Base-by-base conservation (phyloP, 2,113 vertebrate genomes). In the Rhea pennata region DNA sequence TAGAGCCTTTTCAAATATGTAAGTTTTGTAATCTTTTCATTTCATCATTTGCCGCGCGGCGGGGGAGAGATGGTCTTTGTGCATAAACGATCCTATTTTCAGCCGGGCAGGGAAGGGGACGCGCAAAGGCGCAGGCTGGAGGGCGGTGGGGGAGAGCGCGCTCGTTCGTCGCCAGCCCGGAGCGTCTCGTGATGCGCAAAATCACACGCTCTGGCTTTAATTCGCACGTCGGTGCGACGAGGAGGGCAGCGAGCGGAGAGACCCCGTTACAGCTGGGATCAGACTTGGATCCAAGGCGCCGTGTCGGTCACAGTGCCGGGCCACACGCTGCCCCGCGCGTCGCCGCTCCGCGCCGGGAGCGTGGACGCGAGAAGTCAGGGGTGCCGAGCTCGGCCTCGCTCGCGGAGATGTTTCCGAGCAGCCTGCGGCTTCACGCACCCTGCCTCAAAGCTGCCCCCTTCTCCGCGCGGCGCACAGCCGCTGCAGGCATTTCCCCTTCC, bases 1-100 rank as follows among this genome's bases (percentile, higher is more conserved):
- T 92, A 92, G 53, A 90, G 46, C 58, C 33, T 67, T 93, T 86
- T 64, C 67, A 95, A 84, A 92, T 88, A 90, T 65, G 24, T 85
- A 85, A 50, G 58, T 88, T 90, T 92, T 54, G 65, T 72, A 69
- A 88, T 79, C 58, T 90, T 50, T 92, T 92, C 69, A 84, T 87
- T 88, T 83, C 56, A 82, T 95, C 88, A 83, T 93, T 96, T 95
- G 77, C 64, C 0, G 3, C 79, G 8, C 83, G 64, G 82, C 36
- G 21, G 88, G 86, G n/a, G 79, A 64, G 75, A 88, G 59, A 75
- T 61, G 86, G 69, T 95, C 77, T 76, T 13, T 69, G 58, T 87
- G 75, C 56, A 46, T 86, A 78, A 90, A 51, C 44, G 58, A 56
- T 72, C 62, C 70, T 74, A 27, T 71, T 75, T 58, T 51, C 81